Conservation (phyloP, 1,140 invertebrate species). For the Dreissena polymorpha region DNA sequence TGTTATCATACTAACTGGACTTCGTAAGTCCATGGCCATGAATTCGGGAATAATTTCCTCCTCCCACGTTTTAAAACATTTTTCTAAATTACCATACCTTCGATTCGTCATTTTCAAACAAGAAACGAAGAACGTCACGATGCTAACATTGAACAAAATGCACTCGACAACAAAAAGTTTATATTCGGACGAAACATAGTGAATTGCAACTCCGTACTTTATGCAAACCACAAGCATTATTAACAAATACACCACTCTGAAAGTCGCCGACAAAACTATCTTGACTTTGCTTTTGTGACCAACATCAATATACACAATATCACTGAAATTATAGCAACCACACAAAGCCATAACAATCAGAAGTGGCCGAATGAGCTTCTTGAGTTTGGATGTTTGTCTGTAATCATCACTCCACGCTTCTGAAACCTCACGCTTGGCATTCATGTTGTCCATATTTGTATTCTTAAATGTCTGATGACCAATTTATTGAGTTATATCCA, state of each 20-base stretch:
- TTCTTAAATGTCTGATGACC: too few species aligned
- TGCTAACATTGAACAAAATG: neutral
- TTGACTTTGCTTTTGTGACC: neutral
- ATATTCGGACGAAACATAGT: neutral
- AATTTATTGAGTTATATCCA: too few species aligned
- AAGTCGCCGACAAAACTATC: neutral
- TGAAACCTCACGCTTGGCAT: too few species aligned
- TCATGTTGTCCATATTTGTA: too few species aligned
- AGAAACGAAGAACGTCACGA: neutral
- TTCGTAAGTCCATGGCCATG: neutral
- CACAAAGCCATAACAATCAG: constrained; percentile 2
- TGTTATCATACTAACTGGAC: neutral
- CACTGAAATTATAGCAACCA: constrained; percentile 27
- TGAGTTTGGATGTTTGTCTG: neutral
- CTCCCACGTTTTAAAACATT: constrained; percentile 13
- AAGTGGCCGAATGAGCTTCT: constrained; percentile 21
- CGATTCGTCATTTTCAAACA: neutral
- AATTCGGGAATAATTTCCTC: constrained; percentile 12
- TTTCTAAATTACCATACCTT: constrained; percentile 9
- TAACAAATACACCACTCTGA: neutral
- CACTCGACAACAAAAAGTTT: neutral
- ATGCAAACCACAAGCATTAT: neutral
- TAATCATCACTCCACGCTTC: constrained; percentile 3
- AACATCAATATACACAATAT: neutral
- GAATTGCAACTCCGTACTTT: neutral